These are phyloP conservation scores for Nipponia nippon DNA, from an alignment of 2,113 vertebrate species.

Conservation along the genomic window DNA sequence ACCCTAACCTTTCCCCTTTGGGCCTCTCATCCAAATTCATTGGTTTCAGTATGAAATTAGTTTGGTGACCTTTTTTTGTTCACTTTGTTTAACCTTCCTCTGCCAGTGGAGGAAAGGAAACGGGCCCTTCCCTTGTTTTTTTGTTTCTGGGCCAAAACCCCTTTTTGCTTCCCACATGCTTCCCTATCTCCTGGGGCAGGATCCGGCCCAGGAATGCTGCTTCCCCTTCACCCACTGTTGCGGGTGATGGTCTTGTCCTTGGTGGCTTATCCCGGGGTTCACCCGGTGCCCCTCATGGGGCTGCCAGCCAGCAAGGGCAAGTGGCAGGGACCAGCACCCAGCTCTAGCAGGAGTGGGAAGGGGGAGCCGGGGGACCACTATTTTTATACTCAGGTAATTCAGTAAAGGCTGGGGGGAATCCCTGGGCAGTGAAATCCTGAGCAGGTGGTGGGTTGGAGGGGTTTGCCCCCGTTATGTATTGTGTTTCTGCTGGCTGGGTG, in stretches of 20 bases:
- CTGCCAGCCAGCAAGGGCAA: not conserved
- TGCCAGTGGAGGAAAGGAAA: not conserved
- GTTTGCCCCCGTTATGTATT: not conserved
- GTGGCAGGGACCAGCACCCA: not conserved
- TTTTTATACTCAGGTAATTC: not conserved
- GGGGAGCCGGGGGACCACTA: rapidly evolving
- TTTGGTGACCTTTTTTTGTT: constrained; percentile 38
- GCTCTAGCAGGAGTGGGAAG: not conserved
- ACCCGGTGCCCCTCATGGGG: not conserved
- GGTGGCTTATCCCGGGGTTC: not conserved
- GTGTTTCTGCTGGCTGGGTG: not conserved
- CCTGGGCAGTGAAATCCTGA: not conserved
- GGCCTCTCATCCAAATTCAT: constrained; percentile 64
- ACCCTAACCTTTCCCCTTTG: constrained; percentile 56
- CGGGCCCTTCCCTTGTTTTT: not conserved
- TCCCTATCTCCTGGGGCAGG: not conserved
- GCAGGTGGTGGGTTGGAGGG: not conserved
- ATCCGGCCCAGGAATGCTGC: not conserved
- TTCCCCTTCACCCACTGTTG: not conserved
- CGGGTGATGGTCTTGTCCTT: not conserved
- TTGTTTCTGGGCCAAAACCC: not conserved
- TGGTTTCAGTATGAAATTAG: constrained; percentile 52
- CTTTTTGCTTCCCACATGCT: not conserved
- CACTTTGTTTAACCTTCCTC: constrained; percentile 45
- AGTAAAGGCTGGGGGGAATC: not conserved